Conservation (phyloP, 2,113 vertebrate species). For the Macquaria australasica region DNA sequence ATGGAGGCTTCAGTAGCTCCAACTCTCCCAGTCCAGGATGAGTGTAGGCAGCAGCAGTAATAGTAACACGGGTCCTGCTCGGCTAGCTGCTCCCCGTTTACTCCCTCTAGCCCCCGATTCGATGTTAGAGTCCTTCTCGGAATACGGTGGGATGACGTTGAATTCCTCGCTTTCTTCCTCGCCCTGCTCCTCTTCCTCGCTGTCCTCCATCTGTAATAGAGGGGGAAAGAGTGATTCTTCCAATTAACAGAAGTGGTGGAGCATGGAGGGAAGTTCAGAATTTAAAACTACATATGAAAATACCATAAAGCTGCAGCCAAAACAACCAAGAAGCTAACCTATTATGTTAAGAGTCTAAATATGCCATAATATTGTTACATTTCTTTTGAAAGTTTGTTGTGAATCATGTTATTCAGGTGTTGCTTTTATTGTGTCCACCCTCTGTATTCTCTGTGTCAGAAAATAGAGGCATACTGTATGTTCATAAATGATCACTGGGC, state of each 20-base stretch:
- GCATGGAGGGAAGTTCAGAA: conserved; percentile 42
- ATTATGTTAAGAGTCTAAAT: not conserved
- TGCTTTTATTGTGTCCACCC: not conserved
- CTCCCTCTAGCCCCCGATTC: conserved; percentile 72
- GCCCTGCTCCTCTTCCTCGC: conserved; percentile 69
- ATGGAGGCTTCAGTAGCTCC: conserved; percentile 59
- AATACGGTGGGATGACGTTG: conserved; percentile 79
- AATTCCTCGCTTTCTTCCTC: conserved; percentile 71
- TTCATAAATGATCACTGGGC: not conserved
- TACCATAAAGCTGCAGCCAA: conserved; percentile 6
- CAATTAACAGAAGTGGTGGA: conserved; percentile 59
- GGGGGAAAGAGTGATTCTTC: conserved; percentile 52
- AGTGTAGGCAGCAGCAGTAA: conserved; percentile 69
- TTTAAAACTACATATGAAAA: conserved; percentile 29
- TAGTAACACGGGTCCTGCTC: conserved; percentile 48
- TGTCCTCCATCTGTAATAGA: conserved; percentile 76
- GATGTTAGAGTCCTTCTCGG: conserved; percentile 77
- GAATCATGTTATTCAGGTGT: not conserved
- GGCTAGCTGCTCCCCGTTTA: conserved; percentile 62
- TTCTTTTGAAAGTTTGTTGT: not conserved
- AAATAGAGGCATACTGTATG: not conserved
- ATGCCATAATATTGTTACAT: not conserved
- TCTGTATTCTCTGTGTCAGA: not conserved
- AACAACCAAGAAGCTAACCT: not conserved
- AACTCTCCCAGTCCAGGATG: conserved; percentile 67